Evolutionary conservation across 2,797 vertebrate genomes (phyloP).

Genomic region (Manis javanica): DNA sequence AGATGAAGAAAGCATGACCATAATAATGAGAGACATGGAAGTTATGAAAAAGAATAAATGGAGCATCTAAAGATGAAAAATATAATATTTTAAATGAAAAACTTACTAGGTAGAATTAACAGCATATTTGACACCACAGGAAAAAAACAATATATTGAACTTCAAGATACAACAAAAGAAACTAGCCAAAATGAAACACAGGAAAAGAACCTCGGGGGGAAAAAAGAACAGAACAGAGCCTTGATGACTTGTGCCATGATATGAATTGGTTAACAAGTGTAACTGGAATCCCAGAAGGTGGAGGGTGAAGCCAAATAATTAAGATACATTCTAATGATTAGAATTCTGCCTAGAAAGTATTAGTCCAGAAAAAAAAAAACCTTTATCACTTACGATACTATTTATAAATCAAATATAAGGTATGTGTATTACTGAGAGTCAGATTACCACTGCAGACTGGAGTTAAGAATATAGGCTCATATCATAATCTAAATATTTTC

Average conservation of each 20-base stretch:
- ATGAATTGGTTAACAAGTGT: background rate
- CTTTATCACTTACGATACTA: background rate
- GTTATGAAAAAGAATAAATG: background rate
- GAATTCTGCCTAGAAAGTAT: background rate
- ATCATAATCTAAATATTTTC: background rate
- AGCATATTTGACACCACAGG: background rate
- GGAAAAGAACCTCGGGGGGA: background rate
- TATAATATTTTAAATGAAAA: slow-evolving; percentile 49
- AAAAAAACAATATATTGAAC: background rate
- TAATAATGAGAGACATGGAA: background rate
- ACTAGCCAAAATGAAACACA: background rate
- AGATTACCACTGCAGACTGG: background rate
- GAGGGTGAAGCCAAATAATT: background rate
- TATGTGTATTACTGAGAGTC: background rate
- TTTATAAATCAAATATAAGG: background rate
- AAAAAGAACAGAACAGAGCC: background rate
- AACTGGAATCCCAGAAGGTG: background rate
- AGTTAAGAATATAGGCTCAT: background rate
- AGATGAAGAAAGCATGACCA: background rate
- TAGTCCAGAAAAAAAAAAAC: background rate
- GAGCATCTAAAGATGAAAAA: background rate
- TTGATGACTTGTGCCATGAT: background rate
- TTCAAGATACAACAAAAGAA: background rate
- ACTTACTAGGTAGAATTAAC: background rate
- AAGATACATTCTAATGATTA: background rate